Conservation (phyloP, 2,888 invertebrate genomes). For the Drosophila phalerata region DNA sequence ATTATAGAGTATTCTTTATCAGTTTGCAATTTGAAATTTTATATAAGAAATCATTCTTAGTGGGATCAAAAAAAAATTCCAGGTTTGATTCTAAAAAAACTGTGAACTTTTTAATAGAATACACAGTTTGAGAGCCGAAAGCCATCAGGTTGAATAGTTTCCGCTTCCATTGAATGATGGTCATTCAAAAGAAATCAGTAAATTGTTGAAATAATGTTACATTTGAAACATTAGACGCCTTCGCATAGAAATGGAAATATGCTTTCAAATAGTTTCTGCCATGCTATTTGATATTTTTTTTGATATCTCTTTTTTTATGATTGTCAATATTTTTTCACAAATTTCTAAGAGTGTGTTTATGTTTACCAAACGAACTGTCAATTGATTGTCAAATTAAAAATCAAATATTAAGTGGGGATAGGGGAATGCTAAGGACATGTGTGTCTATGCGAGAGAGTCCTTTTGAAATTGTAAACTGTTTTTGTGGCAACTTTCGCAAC, state of each 20-base stretch:
- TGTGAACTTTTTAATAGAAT: background rate
- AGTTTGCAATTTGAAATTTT: background rate
- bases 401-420: conserved; percentile 39
- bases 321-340: conserved; percentile 69
- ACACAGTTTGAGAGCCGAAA: background rate
- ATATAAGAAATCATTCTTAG: background rate
- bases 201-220: conserved; percentile 38
- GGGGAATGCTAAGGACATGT: conserved; percentile 16
- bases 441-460: conserved; percentile 38
- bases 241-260: conserved; percentile 26
- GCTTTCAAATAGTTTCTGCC: conserved; percentile 52
- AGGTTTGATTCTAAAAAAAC: background rate
- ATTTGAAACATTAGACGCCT: conserved; percentile 31
- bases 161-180: conserved; percentile 6
- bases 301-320: conserved; percentile 20
- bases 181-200: conserved; percentile 51
- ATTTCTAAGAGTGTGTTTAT: conserved; percentile 57
- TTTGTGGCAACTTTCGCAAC: conserved; percentile 64
- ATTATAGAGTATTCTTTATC: background rate
- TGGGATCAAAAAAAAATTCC: background rate
- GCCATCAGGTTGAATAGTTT: conserved; percentile 16
- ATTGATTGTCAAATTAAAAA: conserved; percentile 82
- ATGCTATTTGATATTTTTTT: conserved; percentile 73
- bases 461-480: conserved; percentile 71
- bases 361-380: conserved; percentile 80